Conservation (phyloP, 1,140 invertebrate species). For the Aphelinus atriplicis region DNA sequence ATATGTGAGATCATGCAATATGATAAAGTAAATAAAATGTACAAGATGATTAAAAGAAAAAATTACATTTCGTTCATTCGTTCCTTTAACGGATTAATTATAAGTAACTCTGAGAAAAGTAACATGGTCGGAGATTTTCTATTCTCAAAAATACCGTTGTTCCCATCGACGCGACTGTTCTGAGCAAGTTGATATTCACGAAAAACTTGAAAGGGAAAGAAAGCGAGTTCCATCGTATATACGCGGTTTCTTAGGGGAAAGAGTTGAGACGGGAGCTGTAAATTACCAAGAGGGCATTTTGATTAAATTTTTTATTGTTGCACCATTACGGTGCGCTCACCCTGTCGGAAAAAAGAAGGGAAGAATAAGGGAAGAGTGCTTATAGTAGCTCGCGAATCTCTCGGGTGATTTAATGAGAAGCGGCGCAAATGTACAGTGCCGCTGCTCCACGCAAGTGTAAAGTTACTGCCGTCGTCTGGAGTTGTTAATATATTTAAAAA, state of each 20-base stretch:
- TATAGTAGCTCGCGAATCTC: slow-evolving; percentile 40
- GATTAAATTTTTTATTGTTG: slow-evolving; percentile 68
- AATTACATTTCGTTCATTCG: too few species aligned
- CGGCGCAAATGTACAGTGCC: slow-evolving; percentile 17
- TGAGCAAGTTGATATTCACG: background rate
- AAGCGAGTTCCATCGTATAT: background rate
- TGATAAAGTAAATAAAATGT: too few species aligned
- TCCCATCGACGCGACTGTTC: slow-evolving; percentile 10
- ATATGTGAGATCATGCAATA: too few species aligned
- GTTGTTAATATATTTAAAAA: slow-evolving; percentile 30
- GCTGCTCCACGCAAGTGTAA: slow-evolving; percentile 1
- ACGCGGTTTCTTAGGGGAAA: slow-evolving; percentile 48
- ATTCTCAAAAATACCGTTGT: background rate
- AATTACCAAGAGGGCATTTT: slow-evolving; percentile 67
- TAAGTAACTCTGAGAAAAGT: too few species aligned
- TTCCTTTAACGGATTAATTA: too few species aligned
- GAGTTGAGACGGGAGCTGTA: slow-evolving; percentile 60
- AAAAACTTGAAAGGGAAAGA: background rate
- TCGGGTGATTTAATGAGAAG: slow-evolving; percentile 58
- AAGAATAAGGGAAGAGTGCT: slow-evolving; percentile 30
- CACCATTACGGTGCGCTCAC: slow-evolving; percentile 39
- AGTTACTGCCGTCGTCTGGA: background rate
- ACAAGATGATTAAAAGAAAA: too few species aligned
- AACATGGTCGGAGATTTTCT: too few species aligned
- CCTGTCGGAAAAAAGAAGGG: slow-evolving; percentile 25